Evolutionary conservation across 1,140 invertebrate species (phyloP).

Genomic region (Colletes gigas): DNA sequence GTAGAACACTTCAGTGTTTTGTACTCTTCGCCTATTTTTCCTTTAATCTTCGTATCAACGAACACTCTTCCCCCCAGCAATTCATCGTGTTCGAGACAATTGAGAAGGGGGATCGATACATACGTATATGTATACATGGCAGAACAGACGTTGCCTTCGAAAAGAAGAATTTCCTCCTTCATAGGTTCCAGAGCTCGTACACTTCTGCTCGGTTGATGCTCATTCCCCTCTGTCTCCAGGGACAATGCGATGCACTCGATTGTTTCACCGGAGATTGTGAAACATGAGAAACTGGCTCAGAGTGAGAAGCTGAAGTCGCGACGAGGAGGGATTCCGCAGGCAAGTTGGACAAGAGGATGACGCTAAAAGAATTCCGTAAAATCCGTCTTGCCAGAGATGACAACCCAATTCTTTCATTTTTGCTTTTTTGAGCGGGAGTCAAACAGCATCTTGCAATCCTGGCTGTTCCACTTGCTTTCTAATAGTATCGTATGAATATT

Average conservation of each 20-base stretch:
- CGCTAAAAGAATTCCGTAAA: slow-evolving; percentile 21
- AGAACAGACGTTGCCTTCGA: slow-evolving; percentile 1
- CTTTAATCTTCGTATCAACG: slow-evolving; percentile 11
- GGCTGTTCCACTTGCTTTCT: background rate
- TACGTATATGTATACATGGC: background rate
- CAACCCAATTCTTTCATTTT: background rate
- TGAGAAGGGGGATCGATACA: background rate
- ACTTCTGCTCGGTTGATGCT: slow-evolving; percentile 49
- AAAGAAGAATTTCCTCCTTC: slow-evolving; percentile 8
- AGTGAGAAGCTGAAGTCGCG: slow-evolving; percentile 24
- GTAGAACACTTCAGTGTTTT: too few species aligned
- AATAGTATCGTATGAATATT: too few species aligned
- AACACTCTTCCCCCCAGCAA: background rate
- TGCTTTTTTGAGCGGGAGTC: background rate
- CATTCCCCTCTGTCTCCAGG: slow-evolving; percentile 58
- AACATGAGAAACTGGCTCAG: slow-evolving; percentile 73
- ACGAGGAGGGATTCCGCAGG: slow-evolving; percentile 13
- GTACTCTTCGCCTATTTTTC: background rate
- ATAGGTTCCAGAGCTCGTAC: slow-evolving; percentile 34
- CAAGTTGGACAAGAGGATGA: slow-evolving; percentile 31
- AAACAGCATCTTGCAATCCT: background rate
- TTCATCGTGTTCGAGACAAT: slow-evolving; percentile 16
- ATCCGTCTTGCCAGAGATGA: slow-evolving; percentile 4
- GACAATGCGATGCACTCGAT: slow-evolving; percentile 71
- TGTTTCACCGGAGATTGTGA: slow-evolving; percentile 76